Conservation (phyloP, 2,797 vertebrate species). For the Monodelphis domestica region DNA sequence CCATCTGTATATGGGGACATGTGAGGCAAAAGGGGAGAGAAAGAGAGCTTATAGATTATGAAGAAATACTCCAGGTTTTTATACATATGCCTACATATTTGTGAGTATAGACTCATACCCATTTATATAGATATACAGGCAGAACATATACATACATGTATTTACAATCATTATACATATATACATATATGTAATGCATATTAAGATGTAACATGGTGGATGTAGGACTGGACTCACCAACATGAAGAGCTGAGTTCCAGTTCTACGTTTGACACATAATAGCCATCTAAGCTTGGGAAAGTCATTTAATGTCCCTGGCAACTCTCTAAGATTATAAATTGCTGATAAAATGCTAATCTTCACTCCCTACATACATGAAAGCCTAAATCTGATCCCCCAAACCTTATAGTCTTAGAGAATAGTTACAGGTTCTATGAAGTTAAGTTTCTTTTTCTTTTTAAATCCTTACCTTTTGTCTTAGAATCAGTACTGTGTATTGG, state of each 20-base stretch:
- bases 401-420: not conserved
- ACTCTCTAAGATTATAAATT: not conserved
- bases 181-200: not conserved
- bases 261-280: not conserved
- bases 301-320: not conserved
- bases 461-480: no score
- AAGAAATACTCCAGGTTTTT: not conserved
- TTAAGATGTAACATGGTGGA: not conserved
- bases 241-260: not conserved
- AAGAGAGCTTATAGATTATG: not conserved
- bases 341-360: not conserved
- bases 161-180: no score
- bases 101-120: not conserved
- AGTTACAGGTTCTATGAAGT: not conserved
- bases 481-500: no score
- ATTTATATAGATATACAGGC: not conserved
- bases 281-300: not conserved
- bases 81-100: not conserved
- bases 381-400: not conserved
- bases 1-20: not conserved
- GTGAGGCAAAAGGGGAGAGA: conserved; percentile 42
- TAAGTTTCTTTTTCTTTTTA: no score
- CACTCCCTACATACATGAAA: not conserved
- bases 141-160: not conserved
- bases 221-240: not conserved